These are phyloP conservation scores for Linyphia triangularis DNA, from an alignment of 2,888 invertebrate genomes.

Conservation along the genomic window DNA sequence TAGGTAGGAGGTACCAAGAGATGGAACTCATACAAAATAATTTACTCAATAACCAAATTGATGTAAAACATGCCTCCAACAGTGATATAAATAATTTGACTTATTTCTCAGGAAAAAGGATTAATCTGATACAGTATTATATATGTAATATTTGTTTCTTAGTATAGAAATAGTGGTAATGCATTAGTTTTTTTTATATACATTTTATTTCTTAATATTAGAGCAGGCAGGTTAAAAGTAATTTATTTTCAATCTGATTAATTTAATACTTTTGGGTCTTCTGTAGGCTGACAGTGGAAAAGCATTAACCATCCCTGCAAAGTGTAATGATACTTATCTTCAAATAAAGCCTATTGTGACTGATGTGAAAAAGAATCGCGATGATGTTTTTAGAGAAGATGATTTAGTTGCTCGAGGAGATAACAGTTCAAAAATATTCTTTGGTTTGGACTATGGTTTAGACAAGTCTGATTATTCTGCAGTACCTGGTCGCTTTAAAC, in stretches of 20 bases:
- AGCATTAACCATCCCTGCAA: constrained; percentile 52
- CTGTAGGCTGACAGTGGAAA: constrained; percentile 64
- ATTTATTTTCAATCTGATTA: not conserved
- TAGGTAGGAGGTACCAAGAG: too few relatives aligned
- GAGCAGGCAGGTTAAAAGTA: not conserved
- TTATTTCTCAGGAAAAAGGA: too few relatives aligned
- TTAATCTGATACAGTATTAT: too few relatives aligned
- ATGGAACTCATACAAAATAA: too few relatives aligned
- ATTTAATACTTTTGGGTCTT: not conserved
- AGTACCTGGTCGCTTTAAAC: not conserved
- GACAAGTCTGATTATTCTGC: not conserved
- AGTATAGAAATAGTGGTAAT: too few relatives aligned
- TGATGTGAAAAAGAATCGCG: constrained; percentile 25
- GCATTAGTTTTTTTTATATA: too few relatives aligned
- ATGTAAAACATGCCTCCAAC: too few relatives aligned
- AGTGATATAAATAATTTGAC: too few relatives aligned
- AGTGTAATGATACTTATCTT: constrained; percentile 66
- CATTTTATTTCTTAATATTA: too few relatives aligned
- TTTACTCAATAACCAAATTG: too few relatives aligned
- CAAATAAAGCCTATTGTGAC: constrained; percentile 28
- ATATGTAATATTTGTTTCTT: too few relatives aligned
- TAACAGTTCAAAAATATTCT: constrained; percentile 3
- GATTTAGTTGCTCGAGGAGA: constrained; percentile 35
- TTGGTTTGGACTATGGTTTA: constrained; percentile 6
- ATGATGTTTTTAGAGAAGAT: constrained; percentile 31